Conservation (phyloP, 2,888 invertebrate genomes). For the Eumerus sabulonum region DNA sequence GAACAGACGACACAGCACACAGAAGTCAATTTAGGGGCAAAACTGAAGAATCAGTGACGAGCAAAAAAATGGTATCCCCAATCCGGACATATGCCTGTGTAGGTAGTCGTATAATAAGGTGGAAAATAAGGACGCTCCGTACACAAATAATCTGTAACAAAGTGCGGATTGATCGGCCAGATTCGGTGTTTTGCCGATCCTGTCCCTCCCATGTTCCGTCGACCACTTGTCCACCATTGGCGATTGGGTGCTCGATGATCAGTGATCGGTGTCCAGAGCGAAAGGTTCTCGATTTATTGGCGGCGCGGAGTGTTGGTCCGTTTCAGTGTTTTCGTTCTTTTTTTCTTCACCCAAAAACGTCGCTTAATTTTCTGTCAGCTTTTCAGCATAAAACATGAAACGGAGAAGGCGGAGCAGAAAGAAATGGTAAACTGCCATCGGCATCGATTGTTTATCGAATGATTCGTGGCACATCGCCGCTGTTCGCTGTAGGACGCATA, state of each 20-base stretch:
- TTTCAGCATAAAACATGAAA: constrained; percentile 54
- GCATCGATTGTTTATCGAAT: constrained; percentile 63
- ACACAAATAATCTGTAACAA: constrained; percentile 69
- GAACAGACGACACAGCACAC: constrained; percentile 54
- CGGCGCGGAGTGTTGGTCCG: constrained; percentile 48
- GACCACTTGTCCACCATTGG: no score
- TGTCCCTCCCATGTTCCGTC: background rate
- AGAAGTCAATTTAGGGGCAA: constrained; percentile 67
- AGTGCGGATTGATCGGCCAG: constrained; percentile 68
- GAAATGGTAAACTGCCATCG: constrained; percentile 44
- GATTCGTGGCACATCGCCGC: constrained; percentile 40
- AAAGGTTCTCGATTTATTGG: constrained; percentile 57
- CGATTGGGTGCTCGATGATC: no score
- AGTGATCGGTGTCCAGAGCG: constrained; percentile 4
- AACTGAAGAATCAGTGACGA: constrained; percentile 29
- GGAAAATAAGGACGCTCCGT: constrained; percentile 63
- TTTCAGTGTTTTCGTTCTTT: constrained; percentile 41
- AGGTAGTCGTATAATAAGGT: constrained; percentile 58
- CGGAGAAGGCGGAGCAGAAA: constrained; percentile 21
- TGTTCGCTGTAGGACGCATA: no score
- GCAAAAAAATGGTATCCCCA: constrained; percentile 45
- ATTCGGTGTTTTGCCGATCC: constrained; percentile 28
- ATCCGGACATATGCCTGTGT: constrained; percentile 44
- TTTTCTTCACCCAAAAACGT: constrained; percentile 44
- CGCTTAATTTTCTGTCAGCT: constrained; percentile 68